Base-by-base conservation (phyloP, 2,888 invertebrate genomes). In the Cerceris rybyensis region DNA sequence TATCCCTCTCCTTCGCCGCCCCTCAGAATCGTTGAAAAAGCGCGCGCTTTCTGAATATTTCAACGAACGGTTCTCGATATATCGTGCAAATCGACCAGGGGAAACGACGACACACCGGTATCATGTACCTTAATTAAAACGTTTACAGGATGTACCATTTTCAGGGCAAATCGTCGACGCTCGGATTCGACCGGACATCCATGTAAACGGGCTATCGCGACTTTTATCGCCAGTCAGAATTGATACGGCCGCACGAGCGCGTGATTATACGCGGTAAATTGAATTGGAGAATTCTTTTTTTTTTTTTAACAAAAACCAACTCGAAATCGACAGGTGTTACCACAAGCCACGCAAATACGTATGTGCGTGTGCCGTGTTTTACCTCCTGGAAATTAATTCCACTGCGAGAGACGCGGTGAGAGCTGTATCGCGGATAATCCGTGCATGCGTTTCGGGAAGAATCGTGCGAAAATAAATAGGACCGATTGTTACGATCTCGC, bases 291-390 rank as follows among this genome's bases (percentile, higher is more conserved):
- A 79, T 82, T 74, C 70, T 60, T 17, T 70, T 71, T 58, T 79
- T 79, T 85, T 85, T 81, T 81, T 71, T 28, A 2, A 28, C 28
- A 78, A 77, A 81, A 81, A 71, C 61, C 46, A 63, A 60, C 66
- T 58, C 76, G 75, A 66, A 83, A 85, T 85, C 83, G 86, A 83
- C 83, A 85, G 83, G 83, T 85, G 85, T 76, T 81, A 17, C 28
- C 28, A 28, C 28, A 4, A 28, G 28, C 28, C 28, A 28, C 9
- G 9, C 2, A 17, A 55, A 55, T 55, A 14, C n/a, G 46, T 46
- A 9, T 50, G n/a, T 28, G 28, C 11, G 63, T n/a, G 39, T 50
- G 63, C 9, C 50, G 7, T 11, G 50, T 50, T 8, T 28, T 7
- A 28, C 28, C 9, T 14, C 8, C 13, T 43, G 65, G 14, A 65